phyloP scores from a whole-genome alignment of 1,140 invertebrate genomes.

The Hylyphantes graminicola region DNA sequence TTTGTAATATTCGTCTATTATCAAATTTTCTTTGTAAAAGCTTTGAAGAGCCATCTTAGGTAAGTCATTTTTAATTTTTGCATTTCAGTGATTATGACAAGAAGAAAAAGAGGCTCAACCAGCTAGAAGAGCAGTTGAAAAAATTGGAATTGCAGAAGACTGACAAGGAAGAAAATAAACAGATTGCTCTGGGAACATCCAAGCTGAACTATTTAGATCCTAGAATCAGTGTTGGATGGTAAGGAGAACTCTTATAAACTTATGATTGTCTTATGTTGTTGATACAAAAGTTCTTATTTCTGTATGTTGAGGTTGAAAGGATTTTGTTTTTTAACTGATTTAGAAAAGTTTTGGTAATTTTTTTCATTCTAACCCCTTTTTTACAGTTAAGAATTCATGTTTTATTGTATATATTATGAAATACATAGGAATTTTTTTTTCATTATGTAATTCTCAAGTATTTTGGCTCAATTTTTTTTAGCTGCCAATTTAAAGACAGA shows the following conservation, averaged over 20 bases:
- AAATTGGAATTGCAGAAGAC: conserved; percentile 97
- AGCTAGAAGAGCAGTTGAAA: conserved; percentile 88
- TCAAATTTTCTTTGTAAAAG: too few relatives aligned
- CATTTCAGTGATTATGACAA: conserved; percentile 77
- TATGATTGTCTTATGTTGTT: background rate
- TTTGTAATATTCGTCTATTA: too few relatives aligned
- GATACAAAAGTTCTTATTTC: background rate
- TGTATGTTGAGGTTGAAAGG: background rate
- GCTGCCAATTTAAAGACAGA: too few relatives aligned
- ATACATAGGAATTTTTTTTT: too few relatives aligned
- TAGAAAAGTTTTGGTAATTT: background rate
- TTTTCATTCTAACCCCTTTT: background rate
- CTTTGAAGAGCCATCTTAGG: too few relatives aligned
- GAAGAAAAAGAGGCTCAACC: conserved; percentile 88
- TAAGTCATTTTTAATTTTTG: too few relatives aligned
- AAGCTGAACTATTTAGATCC: conserved; percentile 99
- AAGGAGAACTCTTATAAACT: conserved; percentile 66
- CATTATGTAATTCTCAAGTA: too few relatives aligned
- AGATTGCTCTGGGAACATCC: conserved; percentile 97
- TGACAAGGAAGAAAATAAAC: conserved; percentile 99
- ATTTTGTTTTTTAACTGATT: background rate
- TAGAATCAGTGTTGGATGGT: conserved; percentile 98
- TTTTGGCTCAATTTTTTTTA: too few relatives aligned
- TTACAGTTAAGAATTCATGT: background rate
- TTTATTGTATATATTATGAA: background rate